Base-by-base conservation (phyloP, 2,113 vertebrate species). In the Promerops cafer region DNA sequence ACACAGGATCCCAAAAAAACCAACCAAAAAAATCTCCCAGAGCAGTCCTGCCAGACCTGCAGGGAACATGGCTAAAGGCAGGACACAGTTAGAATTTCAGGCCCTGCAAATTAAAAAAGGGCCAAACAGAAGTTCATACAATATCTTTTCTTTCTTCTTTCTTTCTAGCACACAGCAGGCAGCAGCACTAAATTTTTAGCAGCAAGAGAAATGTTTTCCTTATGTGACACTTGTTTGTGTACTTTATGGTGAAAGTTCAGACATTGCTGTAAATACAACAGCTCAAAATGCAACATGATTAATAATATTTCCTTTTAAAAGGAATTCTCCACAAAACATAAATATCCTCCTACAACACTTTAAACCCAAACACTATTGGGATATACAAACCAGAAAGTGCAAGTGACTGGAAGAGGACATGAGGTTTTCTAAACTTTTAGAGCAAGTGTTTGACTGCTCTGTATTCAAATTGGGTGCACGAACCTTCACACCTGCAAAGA, bases 241-340 rank as follows among this genome's bases (percentile, higher is more conserved):
- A 59, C 47, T 90, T 83, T 7, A 59, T 33, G 59, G 57, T 56
- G 30, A 61, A 80, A 80, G 45, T 61, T 76, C 70, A 83, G 65
- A 40, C 1, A 0, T 7, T 30, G 52, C 30, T 83, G 39, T 82
- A 83, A 94, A 87, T 57, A 49, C 1, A 72, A 50, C 78, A 50
- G 52, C 82, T 87, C 47, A 63, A 90, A 94, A 74, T 21, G 42
- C 31, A 96, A 76, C 16, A 3, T 13, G 50, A 85, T 64, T 75
- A 66, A 81, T 30, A 83, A 59, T 9, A 64, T 59, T 81, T 81
- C 78, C 23, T 89, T 84, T n/a, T 52, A 45, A 74, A 89, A 42
- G 10, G 10, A 81, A 70, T 77, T 68, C 2, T 45, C 19, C 37
- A 3, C 22, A 39, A 88, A 90, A 85, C n/a, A 64, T 22, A 87